phyloP scores from a whole-genome alignment of 2,888 invertebrate genomes.

The Meghimatium bilineatum region DNA sequence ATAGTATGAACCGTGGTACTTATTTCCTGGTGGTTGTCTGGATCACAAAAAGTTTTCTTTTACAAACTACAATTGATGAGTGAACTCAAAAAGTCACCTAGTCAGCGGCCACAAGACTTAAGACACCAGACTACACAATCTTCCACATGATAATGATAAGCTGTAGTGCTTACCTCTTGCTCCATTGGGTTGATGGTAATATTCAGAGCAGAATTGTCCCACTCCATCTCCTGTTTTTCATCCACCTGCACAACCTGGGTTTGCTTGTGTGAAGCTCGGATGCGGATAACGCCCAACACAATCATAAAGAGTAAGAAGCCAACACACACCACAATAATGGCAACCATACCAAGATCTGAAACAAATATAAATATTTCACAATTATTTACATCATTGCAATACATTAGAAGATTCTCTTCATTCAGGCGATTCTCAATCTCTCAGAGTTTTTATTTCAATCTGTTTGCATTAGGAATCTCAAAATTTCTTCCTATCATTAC shows the following conservation, averaged over 20 bases:
- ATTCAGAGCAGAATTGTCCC: slow-evolving; percentile 98
- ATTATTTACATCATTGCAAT: no score
- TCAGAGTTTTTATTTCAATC: no score
- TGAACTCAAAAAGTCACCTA: no score
- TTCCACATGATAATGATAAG: background rate
- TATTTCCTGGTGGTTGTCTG: no score
- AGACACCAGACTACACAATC: background rate
- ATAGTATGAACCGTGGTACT: no score
- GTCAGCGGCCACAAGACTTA: no score
- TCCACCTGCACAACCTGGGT: slow-evolving; percentile 81
- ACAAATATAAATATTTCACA: background rate
- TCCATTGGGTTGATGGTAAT: slow-evolving; percentile 95
- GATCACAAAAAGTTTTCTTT: no score
- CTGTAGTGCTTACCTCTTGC: slow-evolving; percentile 60
- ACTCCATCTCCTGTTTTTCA: slow-evolving; percentile 91
- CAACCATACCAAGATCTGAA: slow-evolving; percentile 86
- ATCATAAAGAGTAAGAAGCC: slow-evolving; percentile 91
- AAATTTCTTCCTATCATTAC: no score
- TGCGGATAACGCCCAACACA: slow-evolving; percentile 87
- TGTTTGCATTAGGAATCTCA: no score
- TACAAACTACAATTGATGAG: no score
- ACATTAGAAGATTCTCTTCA: no score
- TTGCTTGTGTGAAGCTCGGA: slow-evolving; percentile 83
- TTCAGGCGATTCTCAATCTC: no score
- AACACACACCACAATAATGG: slow-evolving; percentile 93